Base-by-base conservation (phyloP, 1,140 invertebrate species). In the Drosophila pandora region DNA sequence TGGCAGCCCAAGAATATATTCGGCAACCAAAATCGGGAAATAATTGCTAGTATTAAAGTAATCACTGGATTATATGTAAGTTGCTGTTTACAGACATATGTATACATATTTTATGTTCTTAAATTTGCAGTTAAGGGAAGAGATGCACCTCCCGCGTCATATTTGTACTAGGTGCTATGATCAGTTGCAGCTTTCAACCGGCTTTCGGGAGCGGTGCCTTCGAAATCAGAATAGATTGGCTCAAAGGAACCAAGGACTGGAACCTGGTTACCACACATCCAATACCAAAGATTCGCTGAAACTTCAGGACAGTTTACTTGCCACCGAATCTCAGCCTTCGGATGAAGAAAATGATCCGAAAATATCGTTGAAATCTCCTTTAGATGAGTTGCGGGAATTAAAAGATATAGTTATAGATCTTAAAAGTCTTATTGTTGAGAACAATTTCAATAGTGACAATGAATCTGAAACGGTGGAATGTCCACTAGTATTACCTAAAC, bases 111-210 rank as follows among this genome's bases (percentile, higher is more conserved):
- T n/a, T 32, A 23, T 7, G 28, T 30, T 13, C 10, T n/a, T n/a
- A 39, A 4, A 48, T 39, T 73, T 76, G n/a, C 22, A 84, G 81
- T 37, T 85, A 49, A 30, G 13, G 6, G 52, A 77, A 1, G 43
- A 48, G 2, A 22, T 49, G 2, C n/a, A 62, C 43, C 30, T 75
- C 17, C 70, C 79, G 0, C 49, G 58, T 13, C 58, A 83, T 5
- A 83, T 83, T 43, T 83, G 79, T 34, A 49, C 45, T 8, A 59
- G 48, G 22, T 83, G 79, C 28, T 43, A 65, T 3, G 17, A 63
- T 45, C 64, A 83, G 4, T 48, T 83, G 12, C 58, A 60, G 22
- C 41, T 57, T 28, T 45, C 70, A 2, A 53, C 56, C 1, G 37
- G 23, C 1, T 70, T 82, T 41, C 64, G 79, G 6, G 54, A 81